Evolutionary conservation across 2,797 vertebrate genomes (phyloP).

Genomic region (Gallinago stenura): DNA sequence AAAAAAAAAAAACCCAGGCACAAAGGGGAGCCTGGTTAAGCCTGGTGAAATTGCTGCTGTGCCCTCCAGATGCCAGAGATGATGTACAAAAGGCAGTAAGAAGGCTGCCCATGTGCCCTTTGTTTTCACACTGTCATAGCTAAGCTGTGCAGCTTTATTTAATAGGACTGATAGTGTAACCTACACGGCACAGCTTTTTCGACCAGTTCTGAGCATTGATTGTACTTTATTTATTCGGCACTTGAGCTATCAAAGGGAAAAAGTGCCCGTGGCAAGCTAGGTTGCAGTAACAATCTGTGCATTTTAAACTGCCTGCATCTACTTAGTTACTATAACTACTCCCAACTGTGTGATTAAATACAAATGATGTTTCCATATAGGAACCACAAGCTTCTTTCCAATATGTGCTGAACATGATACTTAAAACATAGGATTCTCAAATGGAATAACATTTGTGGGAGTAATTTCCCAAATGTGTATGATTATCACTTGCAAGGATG

Average conservation of each 20-base stretch:
- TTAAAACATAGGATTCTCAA: constrained; percentile 28
- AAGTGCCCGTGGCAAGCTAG: constrained; percentile 66
- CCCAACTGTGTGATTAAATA: constrained; percentile 65
- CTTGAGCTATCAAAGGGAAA: constrained; percentile 40
- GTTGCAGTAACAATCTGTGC: constrained; percentile 64
- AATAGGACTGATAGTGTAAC: neutral
- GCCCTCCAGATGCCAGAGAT: neutral
- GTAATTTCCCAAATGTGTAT: constrained; percentile 12
- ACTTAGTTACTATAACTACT: constrained; percentile 59
- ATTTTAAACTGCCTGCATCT: constrained; percentile 73
- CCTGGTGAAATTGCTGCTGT: neutral
- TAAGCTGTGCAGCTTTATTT: neutral
- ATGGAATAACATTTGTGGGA: constrained; percentile 49
- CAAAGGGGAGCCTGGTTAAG: neutral
- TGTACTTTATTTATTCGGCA: constrained; percentile 55
- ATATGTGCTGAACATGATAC: constrained; percentile 15
- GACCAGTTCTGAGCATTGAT: constrained; percentile 17
- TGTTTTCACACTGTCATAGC: constrained; percentile 5
- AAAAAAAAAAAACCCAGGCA: neutral
- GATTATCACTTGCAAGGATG: constrained; percentile 1
- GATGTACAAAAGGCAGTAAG: neutral
- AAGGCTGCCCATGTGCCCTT: neutral
- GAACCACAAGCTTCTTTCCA: constrained; percentile 40
- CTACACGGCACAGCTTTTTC: constrained; percentile 1
- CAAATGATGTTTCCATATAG: constrained; percentile 67